phyloP scores from a whole-genome alignment of 2,888 invertebrate genomes.

The Yponomeuta malinellus region DNA sequence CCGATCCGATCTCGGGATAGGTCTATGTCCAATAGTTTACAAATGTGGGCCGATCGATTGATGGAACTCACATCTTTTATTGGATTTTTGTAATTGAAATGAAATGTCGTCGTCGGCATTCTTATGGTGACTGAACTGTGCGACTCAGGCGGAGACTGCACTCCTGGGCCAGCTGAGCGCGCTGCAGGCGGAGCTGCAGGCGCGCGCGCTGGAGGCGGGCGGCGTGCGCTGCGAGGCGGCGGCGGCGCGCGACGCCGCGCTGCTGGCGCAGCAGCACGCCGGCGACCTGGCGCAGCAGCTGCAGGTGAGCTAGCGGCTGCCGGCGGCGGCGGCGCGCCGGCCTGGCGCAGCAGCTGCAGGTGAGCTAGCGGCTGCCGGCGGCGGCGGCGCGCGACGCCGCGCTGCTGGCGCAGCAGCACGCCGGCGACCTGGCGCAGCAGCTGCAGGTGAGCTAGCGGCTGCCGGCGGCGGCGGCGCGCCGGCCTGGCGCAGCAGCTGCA shows the following conservation, averaged over 20 bases:
- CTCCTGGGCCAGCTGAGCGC: slow-evolving; percentile 61
- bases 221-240: slow-evolving; percentile 67
- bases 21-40: no score
- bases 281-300: slow-evolving; percentile 72
- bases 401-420: no score
- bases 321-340: slow-evolving; percentile 66
- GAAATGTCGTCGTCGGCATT: no score
- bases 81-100: no score
- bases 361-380: neutral
- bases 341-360: slow-evolving; percentile 66
- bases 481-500: slow-evolving; percentile 8
- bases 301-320: slow-evolving; percentile 36
- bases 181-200: slow-evolving; percentile 56
- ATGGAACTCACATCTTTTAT: no score
- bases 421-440: slow-evolving; percentile 66
- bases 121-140: no score
- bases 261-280: slow-evolving; percentile 68
- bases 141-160: slow-evolving; percentile 44
- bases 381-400: slow-evolving; percentile 24
- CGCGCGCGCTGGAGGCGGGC: slow-evolving; percentile 49
- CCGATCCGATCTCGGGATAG: no score
- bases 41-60: no score
- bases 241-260: slow-evolving; percentile 51
- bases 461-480: no score
- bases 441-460: slow-evolving; percentile 36